Base-by-base conservation (phyloP, 92 coral and sea anemone genomes). In the Paragorgia papillata region DNA sequence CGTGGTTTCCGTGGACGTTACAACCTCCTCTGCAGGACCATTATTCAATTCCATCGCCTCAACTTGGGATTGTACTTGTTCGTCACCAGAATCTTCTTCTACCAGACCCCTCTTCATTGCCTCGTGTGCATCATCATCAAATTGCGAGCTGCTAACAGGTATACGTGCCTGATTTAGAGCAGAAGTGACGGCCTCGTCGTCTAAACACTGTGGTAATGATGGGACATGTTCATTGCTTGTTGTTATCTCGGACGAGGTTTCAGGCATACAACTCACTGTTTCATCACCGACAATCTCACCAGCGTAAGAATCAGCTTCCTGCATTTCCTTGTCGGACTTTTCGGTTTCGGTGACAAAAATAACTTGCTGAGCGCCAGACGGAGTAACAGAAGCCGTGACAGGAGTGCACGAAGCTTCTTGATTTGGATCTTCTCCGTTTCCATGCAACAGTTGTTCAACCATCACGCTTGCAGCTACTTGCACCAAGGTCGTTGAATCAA, bases 381-480 rank as follows among this genome's bases (percentile, higher is more conserved):
- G 28, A 24, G 61, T 48, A 22, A 43, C 61, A 0, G 78, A 18
- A 3, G 63, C 18, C 3, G 78, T 71, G 27, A 55, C 64, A 35
- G 63, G 21, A 18, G 58, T 31, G 40, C n/a, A n/a, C 6, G 69
- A 26, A 20, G 62, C 30, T 4, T 69, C 50, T 19, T 71, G 63
- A 50, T n/a, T 33, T 71, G 53, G 63, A 31, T 71, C 78, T 15
- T 71, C 78, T 24, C 78, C 37, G 58, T 71, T 63, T 24, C 78
- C 37, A 37, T 71, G 78, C 58, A 71, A 12, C 51, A 71, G 78
- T 32, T 71, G 48, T 20, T 71, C 78, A 9, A 71, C 78, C 78
- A 71, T 71, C 26, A 71, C 78, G 54, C 78, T 71, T 32, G 78
- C 78, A 71, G 78, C 78, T 17, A 71, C 78, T 18, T 53, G 64